These are phyloP conservation scores for Podabrus alpinus DNA, from an alignment of 2,888 invertebrate species.

Conservation along the genomic window DNA sequence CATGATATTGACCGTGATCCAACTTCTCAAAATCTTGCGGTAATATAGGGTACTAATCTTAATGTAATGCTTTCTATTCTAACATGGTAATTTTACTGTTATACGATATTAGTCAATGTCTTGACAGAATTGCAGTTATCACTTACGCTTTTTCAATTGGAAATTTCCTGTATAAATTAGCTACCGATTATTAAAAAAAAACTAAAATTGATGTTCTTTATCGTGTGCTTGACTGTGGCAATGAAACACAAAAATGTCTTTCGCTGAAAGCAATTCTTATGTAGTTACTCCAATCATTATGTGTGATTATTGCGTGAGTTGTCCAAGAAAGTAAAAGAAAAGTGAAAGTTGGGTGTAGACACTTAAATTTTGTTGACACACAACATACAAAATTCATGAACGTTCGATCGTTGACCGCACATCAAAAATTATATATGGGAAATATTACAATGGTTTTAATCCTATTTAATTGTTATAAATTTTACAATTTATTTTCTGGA, in stretches of 20 bases:
- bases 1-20: too few relatives aligned
- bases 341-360: slow-evolving; percentile 1
- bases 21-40: too few relatives aligned
- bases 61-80: not conserved
- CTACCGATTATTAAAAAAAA: too few relatives aligned
- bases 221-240: not conserved
- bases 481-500: not conserved
- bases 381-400: not conserved
- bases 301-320: not conserved
- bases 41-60: not conserved
- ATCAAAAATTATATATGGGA: not conserved
- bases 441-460: not conserved
- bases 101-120: not conserved
- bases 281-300: not conserved
- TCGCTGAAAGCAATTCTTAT: not conserved
- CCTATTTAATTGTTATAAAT: not conserved
- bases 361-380: not conserved
- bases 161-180: not conserved
- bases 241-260: not conserved
- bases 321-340: slow-evolving; percentile 1
- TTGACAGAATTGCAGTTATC: not conserved
- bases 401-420: not conserved
- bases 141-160: not conserved
- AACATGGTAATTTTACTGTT: not conserved
- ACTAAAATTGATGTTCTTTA: not conserved